Evolutionary conservation across 2,113 vertebrate genomes (phyloP), one percentile per base, ranked within the genome.

Genomic region (Rhagologus leucostigma): DNA sequence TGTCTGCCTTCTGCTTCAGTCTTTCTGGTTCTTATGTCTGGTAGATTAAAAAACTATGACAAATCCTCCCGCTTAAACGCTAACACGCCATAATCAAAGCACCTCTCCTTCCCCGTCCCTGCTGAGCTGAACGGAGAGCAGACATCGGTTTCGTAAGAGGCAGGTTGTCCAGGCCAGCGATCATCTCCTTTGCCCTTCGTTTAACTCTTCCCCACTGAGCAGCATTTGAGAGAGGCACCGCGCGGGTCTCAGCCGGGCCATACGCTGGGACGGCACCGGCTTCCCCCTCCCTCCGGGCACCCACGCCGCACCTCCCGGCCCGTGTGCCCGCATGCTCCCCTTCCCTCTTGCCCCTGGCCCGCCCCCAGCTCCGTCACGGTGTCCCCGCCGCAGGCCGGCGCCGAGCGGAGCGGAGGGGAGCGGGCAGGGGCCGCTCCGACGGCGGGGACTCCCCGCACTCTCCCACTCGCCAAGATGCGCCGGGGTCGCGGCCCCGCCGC

Each of bases 81-180:
- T 68, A 35, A 33, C 15, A 37, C 0, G 1, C 59, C 59, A 1
- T 16, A 1, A 39, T 16, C 27, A 35, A 33, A 49, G 2, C 29
- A 37, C 11, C 5, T 29, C 64, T 39, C 35, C 33, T 30, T 37
- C 12, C 17, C 30, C 3, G 4, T 49, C 9, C 68, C 46, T 29
- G 63, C 68, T 10, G 30, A 69, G 27, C 39, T 3, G 13, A 19
- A 9, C 0, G 55, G 30, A 20, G 9, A 7, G 19, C 44, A 32
- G 39, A 12, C 11, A 5, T 3, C 8, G 1, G 4, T 47, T 42
- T 1, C 1, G 2, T 7, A 1, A 0, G 2, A 17, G 13, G 30
- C 52, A 17, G 13, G 6, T 1, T 32, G 50, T 16, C 27, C 35
- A 13, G 19, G 12, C 33, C 49, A 3, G 4, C 35, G 3, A 2